Base-by-base conservation (phyloP, 2,888 invertebrate genomes). In the Dryomyza anilis region DNA sequence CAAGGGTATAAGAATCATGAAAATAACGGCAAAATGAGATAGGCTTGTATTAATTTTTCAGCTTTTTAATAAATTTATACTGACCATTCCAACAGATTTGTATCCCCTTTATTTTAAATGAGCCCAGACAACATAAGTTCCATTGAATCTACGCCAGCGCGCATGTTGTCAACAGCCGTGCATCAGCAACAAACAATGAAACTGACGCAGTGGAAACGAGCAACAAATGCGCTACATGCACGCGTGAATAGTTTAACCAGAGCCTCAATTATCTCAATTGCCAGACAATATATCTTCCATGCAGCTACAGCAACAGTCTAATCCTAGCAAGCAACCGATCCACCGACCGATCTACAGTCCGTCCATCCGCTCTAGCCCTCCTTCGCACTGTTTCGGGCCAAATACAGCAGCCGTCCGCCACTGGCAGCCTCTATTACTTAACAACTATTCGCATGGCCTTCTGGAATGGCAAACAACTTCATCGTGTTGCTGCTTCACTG, bases 381-480 rank as follows among this genome's bases (percentile, higher is more conserved):
- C 33, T 12, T 33, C 33, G 6, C 33, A 33, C 33, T 33, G 7
- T 33, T 12, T 33, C 33, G 21, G 14, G 5, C 14, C 16, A 48
- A 10, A 16, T 23, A 48, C 16, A 48, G 21, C 23, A 23, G 14
- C 14, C 3, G 14, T 21, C 3, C 23, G 16, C 46, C 23, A 52
- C 14, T 52, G 25, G 25, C 29, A 16, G 48, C 6, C 23, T 27
- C 25, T 12, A 1, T 10, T 53, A 3, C 2, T 29, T 6, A 19
- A 52, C 39, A 25, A 45, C 30, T 29, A 71, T 73, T 74, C 70
- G 73, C 70, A 68, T 66, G 66, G 63, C 66, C 71, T 72, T 72
- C 72, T 72, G 72, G 71, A 72, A 74, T 73, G 73, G 72, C 71
- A 71, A 72, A 73, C 76, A 74, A 75, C 74, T 76, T 73, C 73